A percentile compares a stretch with the other conserved stretches of the same genome.
Evolutionary conservation across 2,113 vertebrate species (phyloP).

Genomic region (Garra rufa): DNA sequence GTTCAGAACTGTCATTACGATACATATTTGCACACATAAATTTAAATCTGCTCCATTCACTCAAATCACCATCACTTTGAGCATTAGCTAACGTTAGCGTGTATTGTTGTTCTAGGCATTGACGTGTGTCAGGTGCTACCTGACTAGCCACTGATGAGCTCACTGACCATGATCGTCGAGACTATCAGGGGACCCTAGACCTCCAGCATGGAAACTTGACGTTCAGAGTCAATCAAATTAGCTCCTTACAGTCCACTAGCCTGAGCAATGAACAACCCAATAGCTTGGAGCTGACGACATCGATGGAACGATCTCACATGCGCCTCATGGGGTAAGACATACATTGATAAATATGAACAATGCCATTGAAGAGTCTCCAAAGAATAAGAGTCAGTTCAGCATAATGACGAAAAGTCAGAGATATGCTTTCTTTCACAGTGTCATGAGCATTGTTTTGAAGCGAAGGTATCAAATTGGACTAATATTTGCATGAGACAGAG

Average conservation of each 20-base stretch:
- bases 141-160: constrained; percentile 77
- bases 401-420: constrained; percentile 4
- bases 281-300: constrained; percentile 60
- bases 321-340: constrained; percentile 63
- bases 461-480: constrained; percentile 57
- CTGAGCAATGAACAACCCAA: constrained; percentile 61
- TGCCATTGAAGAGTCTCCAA: constrained; percentile 49
- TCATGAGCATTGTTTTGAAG: constrained; percentile 56
- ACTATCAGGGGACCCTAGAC: constrained; percentile 72
- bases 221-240: constrained; percentile 81
- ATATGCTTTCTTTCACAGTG: constrained; percentile 28
- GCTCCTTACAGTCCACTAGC: constrained; percentile 75
- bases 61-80: constrained; percentile 53
- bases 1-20: constrained; percentile 52
- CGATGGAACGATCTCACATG: constrained; percentile 64
- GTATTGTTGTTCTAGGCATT: constrained; percentile 64
- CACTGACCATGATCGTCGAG: constrained; percentile 77
- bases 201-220: constrained; percentile 62
- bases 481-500: constrained; percentile 71
- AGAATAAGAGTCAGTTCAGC: constrained; percentile 23
- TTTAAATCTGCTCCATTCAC: constrained; percentile 44
- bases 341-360: constrained; percentile 57
- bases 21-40: constrained; percentile 10
- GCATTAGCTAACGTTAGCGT: constrained; percentile 46
- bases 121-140: constrained; percentile 77